Base-by-base conservation (phyloP, 92 coral and sea anemone species). In the Palythoa heliodiscus region DNA sequence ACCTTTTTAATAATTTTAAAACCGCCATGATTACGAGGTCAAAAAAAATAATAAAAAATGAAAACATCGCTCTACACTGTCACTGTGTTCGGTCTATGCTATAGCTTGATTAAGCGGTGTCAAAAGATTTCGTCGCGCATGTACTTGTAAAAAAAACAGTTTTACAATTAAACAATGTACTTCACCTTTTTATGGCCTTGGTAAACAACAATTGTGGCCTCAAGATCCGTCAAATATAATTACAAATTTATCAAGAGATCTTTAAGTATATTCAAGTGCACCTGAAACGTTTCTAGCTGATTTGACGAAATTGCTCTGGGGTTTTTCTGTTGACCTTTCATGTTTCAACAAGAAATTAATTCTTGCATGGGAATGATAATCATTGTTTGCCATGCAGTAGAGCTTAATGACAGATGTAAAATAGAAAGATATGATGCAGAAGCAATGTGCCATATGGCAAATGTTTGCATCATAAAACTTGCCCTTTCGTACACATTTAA, bases 391-490 rank as follows among this genome's bases (percentile, higher is more conserved):
- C 64, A 76, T 29, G 19, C 68, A 11, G 61, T 25, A 13, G 5
- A 80, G 23, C 73, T 47, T 16, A 80, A n/a, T 66, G 84, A 80
- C 61, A 80, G 84, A 80, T 68, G n/a, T 24, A 20, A 79, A 20
- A 67, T 6, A 37, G 43, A 37, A 67, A 38, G 83, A 66, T n/a
- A 15, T 17, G 52, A 13, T 2, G 9, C 67, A 43, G 38, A 20
- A 19, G 22, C 29, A 57, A 24, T 37, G 11, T 24, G 2, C 9
- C 29, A 13, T 16, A 3, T n/a, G 72, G n/a, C 1, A 40, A 15
- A 68, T 24, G 24, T 37, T 50, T 48, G 55, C 4, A 17, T n/a
- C 16, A 11, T 40, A 17, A 17, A 19, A 13, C 11, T 55, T 55
- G 19, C 15, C 11, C 4, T 55, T 60, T 60, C 20, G 67, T 63